Base-by-base conservation (phyloP, 2,797 vertebrate species). In the Anguilla pacifica region DNA sequence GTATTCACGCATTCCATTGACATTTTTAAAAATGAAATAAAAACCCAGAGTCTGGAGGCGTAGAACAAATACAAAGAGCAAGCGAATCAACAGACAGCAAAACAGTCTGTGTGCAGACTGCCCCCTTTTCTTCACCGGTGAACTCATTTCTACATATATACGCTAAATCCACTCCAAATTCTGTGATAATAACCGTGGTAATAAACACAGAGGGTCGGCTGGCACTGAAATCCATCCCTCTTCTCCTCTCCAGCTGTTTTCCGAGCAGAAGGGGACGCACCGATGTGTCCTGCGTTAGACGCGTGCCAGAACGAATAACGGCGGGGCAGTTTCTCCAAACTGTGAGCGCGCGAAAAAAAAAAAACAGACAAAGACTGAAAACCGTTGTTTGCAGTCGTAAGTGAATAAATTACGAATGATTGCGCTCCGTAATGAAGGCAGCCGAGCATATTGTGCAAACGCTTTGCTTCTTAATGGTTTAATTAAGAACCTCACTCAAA, bases 381-480 rank as follows among this genome's bases (percentile, higher is more conserved):
- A 89, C 87, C 77, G 87, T 43, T 77, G 85, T 90, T 94, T 90
- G 90, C 91, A 87, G 72, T 85, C 91, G 90, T 91, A 91, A 93
- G 93, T 74, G 92, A 94, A 95, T 94, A 93, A 94, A 96, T 95
- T 92, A 95, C 89, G 91, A 93, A 93, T 89, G 91, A 94, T 93
- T 92, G 92, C 87, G 91, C 90, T 92, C 92, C 89, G 92, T 94
- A 94, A 95, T 92, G 90, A 93, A 95, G 91, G 94, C 94, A 94
- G 92, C 57, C n/a, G 91, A 94, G 94, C 94, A 93, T 95, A 93
- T 93, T 95, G 93, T 93, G 93, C 93, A 93, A 95, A 94, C 89
- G 91, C 92, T 94, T 92, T 90, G 92, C 92, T 93, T 93, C 94
- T 94, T 95, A 96, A 96, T 94, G 94, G 93, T 95, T 95, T 95